phyloP scores from a whole-genome alignment of 2,797 vertebrate genomes.

The Myotis pilosus region DNA sequence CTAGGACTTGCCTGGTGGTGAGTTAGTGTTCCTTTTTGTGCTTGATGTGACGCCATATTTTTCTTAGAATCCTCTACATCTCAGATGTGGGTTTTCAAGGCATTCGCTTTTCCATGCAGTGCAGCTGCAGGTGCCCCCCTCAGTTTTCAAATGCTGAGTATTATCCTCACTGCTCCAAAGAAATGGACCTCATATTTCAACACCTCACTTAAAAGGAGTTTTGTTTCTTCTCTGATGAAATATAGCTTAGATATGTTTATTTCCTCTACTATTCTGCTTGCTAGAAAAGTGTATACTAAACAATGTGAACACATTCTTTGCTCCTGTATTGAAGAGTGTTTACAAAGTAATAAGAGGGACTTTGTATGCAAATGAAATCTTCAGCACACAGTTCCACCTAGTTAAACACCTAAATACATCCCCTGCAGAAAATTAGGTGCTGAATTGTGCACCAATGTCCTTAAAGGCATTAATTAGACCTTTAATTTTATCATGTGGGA shows the following conservation, averaged over 20 bases:
- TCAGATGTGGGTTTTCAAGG: conserved; percentile 69
- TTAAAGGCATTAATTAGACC: conserved; percentile 78
- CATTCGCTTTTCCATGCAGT: conserved; percentile 40
- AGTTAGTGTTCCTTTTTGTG: conserved; percentile 66
- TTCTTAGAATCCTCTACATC: conserved; percentile 55
- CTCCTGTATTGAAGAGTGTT: conserved; percentile 55
- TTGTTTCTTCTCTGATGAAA: conserved; percentile 72
- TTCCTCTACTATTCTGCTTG: conserved; percentile 56
- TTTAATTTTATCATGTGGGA: conserved; percentile 78
- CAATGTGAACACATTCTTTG: conserved; percentile 42
- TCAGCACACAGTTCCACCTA: conserved; percentile 76
- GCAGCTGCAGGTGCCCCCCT: not conserved
- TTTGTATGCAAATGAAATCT: conserved; percentile 76
- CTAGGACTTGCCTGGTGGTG: conserved; percentile 7
- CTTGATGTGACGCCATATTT: conserved; percentile 64
- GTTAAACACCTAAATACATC: conserved; percentile 79
- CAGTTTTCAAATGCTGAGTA: conserved; percentile 54
- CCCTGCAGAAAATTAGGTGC: conserved; percentile 77
- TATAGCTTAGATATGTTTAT: conserved; percentile 65
- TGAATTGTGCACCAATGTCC: conserved; percentile 75
- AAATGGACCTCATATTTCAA: conserved; percentile 72
- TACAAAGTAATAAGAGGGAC: conserved; percentile 60
- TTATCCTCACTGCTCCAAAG: conserved; percentile 58
- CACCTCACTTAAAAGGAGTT: conserved; percentile 66
- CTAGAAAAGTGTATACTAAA: conserved; percentile 52